Conservation (phyloP, 2,888 invertebrate genomes). For the Cinara cedri region DNA sequence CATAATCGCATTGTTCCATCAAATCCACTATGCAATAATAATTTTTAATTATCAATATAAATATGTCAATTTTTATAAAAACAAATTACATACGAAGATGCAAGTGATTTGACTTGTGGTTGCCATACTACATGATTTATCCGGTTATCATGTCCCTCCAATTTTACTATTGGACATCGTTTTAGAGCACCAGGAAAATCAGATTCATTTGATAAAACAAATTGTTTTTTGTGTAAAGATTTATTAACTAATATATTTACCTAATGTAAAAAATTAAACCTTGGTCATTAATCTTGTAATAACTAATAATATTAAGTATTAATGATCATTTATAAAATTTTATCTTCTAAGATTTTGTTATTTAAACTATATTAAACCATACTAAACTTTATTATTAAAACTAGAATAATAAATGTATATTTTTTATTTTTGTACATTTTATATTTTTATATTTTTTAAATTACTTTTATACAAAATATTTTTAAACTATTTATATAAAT, state of each 20-base stretch:
- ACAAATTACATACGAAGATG: slow-evolving; percentile 64
- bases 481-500: no score
- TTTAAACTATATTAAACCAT: no score
- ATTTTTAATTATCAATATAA: background rate
- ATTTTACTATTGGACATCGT: slow-evolving; percentile 62
- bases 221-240: slow-evolving; percentile 61
- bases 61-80: background rate
- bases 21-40: slow-evolving; percentile 64
- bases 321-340: background rate
- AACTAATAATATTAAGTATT: background rate
- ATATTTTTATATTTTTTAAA: no score
- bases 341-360: no score
- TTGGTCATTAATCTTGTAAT: slow-evolving; percentile 5
- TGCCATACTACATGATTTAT: slow-evolving; percentile 65
- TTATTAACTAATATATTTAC: slow-evolving; percentile 64
- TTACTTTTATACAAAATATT: no score
- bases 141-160: slow-evolving; percentile 69
- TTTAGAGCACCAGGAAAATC: slow-evolving; percentile 66
- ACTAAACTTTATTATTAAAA: no score
- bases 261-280: slow-evolving; percentile 59
- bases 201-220: slow-evolving; percentile 64
- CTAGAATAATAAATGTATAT: no score
- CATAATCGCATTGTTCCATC: slow-evolving; percentile 71
- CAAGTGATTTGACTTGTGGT: slow-evolving; percentile 64
- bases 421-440: no score